Percentiles rank a stretch among this genome's conserved stretches.
Evolutionary conservation across 2,797 vertebrate genomes (phyloP).

Genomic region (Argyrosomus regius): DNA sequence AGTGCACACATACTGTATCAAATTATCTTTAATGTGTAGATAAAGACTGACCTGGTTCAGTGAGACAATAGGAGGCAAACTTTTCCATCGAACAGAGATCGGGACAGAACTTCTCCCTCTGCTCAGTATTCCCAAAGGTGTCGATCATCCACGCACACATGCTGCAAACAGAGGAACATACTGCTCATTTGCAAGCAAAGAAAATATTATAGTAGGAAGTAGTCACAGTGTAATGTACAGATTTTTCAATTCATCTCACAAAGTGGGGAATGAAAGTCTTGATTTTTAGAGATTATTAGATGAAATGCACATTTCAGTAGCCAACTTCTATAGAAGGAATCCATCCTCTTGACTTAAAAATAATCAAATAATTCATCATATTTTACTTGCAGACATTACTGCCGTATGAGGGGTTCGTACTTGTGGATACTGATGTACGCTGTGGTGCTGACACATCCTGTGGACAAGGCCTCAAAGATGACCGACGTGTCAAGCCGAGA

Average conservation of each 20-base stretch:
- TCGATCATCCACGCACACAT: conserved; percentile 99
- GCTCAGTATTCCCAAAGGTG: conserved; percentile 91
- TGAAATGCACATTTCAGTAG: neutral
- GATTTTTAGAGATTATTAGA: neutral
- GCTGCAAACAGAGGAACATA: conserved; percentile 78
- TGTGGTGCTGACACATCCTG: conserved; percentile 96
- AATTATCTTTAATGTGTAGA: neutral
- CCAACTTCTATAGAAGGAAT: neutral
- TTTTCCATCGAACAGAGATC: conserved; percentile 94
- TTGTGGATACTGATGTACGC: conserved; percentile 99
- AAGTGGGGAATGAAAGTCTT: neutral
- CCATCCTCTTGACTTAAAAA: too few species aligned
- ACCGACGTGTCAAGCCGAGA: conserved; percentile 94
- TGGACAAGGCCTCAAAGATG: conserved; percentile 97
- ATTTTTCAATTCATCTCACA: neutral
- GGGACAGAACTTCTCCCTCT: conserved; percentile 91
- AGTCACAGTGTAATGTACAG: neutral
- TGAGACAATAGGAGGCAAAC: conserved; percentile 97
- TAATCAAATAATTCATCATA: neutral
- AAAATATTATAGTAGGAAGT: neutral
- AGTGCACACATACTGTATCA: neutral
- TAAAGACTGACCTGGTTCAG: conserved; percentile 92
- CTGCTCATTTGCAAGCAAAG: neutral
- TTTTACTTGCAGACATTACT: neutral
- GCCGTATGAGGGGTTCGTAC: conserved; percentile 78